These are phyloP conservation scores for Balearica regulorum DNA, from an alignment of 2,797 vertebrate genomes.

Conservation along the genomic window DNA sequence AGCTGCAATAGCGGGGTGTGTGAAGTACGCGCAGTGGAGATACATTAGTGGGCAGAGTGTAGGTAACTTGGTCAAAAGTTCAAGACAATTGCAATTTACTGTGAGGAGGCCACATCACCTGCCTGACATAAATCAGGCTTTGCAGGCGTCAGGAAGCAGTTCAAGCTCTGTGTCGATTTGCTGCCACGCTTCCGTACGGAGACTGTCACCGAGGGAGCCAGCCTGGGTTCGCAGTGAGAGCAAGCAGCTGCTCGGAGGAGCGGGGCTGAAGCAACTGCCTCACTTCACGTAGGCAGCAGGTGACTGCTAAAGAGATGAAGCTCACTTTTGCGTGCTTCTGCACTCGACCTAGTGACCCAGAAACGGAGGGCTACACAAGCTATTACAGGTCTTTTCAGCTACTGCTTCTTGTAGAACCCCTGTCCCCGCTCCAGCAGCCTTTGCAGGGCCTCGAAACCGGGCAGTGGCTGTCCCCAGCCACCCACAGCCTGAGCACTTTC, in stretches of 20 bases:
- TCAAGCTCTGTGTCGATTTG: background rate
- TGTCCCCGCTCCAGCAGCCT: background rate
- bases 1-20: rapidly evolving
- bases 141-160: background rate
- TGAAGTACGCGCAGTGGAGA: rapidly evolving
- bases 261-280: background rate
- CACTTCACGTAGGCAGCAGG: background rate
- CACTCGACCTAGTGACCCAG: background rate
- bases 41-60: background rate
- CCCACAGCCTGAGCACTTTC: background rate
- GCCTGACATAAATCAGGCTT: background rate
- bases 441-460: background rate
- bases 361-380: background rate
- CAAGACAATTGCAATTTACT: background rate
- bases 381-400: background rate
- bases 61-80: background rate
- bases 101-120: background rate
- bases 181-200: background rate
- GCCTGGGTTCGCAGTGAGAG: rapidly evolving
- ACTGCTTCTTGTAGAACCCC: background rate
- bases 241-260: background rate
- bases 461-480: background rate
- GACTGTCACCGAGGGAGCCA: background rate
- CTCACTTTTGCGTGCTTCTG: background rate
- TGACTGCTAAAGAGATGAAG: background rate